phyloP scores from a whole-genome alignment of 2,888 invertebrate genomes.

The Perizoma flavofasciatum region DNA sequence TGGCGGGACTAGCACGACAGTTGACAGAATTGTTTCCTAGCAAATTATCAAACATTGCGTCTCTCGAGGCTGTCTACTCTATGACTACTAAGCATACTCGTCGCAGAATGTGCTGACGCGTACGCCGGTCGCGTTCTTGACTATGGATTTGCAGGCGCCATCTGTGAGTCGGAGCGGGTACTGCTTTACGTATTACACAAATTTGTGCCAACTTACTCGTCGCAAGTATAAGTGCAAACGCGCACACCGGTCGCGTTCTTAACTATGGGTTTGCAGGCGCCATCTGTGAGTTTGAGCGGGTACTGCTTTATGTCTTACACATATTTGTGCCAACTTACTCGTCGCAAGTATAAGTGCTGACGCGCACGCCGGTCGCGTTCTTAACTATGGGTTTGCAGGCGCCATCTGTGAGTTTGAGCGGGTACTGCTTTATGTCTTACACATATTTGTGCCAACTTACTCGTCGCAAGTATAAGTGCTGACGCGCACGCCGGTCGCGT shows the following conservation, averaged over 20 bases:
- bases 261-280: slow-evolving; percentile 66
- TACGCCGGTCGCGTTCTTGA: slow-evolving; percentile 72
- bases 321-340: slow-evolving; percentile 80
- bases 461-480: slow-evolving; percentile 85
- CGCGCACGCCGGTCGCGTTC: slow-evolving; percentile 73
- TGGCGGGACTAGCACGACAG: no score
- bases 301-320: slow-evolving; percentile 78
- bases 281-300: slow-evolving; percentile 82
- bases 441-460: slow-evolving; percentile 61
- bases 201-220: slow-evolving; percentile 59
- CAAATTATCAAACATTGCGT: no score
- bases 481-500: slow-evolving; percentile 74
- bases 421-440: slow-evolving; percentile 77
- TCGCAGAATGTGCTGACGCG: slow-evolving; percentile 84
- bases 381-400: slow-evolving; percentile 66
- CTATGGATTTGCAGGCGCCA: slow-evolving; percentile 68
- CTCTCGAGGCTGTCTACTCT: no score
- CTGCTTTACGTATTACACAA: slow-evolving; percentile 45
- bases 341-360: slow-evolving; percentile 85
- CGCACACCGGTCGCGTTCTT: slow-evolving; percentile 73
- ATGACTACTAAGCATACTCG: no score
- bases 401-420: slow-evolving; percentile 78
- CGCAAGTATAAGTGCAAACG: slow-evolving; percentile 85
- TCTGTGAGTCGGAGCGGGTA: slow-evolving; percentile 85
- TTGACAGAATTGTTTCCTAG: no score